phyloP scores from a whole-genome alignment of 2,888 invertebrate genomes.

The Cyrtodaria siliqua region DNA sequence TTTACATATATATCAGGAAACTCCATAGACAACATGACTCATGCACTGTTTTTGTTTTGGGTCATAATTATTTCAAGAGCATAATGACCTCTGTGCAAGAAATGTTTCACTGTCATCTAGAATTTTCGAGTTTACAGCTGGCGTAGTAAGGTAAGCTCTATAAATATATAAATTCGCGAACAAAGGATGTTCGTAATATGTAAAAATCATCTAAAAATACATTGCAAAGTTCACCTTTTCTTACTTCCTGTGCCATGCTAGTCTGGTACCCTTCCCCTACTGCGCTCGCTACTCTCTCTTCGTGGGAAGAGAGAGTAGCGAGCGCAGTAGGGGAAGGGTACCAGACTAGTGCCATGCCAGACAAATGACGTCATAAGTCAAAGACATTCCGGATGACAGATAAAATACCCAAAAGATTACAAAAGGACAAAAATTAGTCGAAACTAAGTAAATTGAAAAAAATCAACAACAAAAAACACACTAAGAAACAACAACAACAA shows the following conservation, averaged over 20 bases:
- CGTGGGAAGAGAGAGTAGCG: too few species aligned
- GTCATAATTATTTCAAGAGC: background rate
- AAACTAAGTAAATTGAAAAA: too few species aligned
- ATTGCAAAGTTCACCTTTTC: slow-evolving; percentile 57
- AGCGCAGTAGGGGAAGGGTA: too few species aligned
- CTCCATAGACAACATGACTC: slow-evolving; percentile 43
- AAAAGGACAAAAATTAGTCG: too few species aligned
- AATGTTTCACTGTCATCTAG: background rate
- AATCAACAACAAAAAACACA: too few species aligned
- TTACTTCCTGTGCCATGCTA: slow-evolving; percentile 66
- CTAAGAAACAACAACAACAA: too few species aligned
- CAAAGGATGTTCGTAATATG: background rate
- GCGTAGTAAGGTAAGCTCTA: too few species aligned
- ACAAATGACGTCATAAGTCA: slow-evolving; percentile 52
- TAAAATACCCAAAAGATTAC: too few species aligned
- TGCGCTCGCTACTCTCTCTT: too few species aligned
- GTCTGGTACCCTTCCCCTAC: too few species aligned
- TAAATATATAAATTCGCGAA: too few species aligned
- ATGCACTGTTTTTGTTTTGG: slow-evolving; percentile 48
- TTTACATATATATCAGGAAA: slow-evolving; percentile 18
- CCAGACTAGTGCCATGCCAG: too few species aligned
- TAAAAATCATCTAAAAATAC: slow-evolving; percentile 27
- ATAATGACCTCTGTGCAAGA: slow-evolving; percentile 7
- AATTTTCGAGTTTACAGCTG: background rate
- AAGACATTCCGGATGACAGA: background rate